Base-by-base conservation (phyloP, 2,113 vertebrate genomes). In the Actinemys pallida region DNA sequence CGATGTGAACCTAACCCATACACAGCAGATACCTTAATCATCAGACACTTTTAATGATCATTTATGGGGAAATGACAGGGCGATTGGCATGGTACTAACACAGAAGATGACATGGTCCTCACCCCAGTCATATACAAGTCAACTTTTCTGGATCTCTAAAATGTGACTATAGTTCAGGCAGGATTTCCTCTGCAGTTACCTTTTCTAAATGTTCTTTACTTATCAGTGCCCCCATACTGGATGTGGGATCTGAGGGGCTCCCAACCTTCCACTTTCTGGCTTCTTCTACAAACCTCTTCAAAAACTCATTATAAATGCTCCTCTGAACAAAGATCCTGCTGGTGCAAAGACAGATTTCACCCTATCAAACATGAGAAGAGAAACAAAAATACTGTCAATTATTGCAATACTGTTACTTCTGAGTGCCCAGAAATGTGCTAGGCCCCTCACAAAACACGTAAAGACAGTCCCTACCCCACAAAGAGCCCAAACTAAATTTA, bases 311-410 rank as follows among this genome's bases (percentile, higher is more conserved):
- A 94, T 99, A 99, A 97, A 99, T 98, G 57, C 98, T 98, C 84
- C 97, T 98, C 96, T 99, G 99, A 50, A 99, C 99, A 95, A 99
- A 99, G 95, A 99, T 99, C 95, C 99, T 99, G 95, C 99, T 99
- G 96, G 99, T 99, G 86, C 99, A 99, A 82, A 99, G 98, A 92
- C 99, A 99, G 96, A 99, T 99, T 95, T 99, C 99, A 76, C 99
- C 99, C 99, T 99, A 91, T 5, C 50, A 82, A 89, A 91, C 89
- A 91, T n/a, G 47, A 86, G 85, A 20, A 91, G 50, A 79, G 75
- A 4, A 45, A 83, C 27, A 45, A 35, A 1, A 62, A 27, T 72
- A 81, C 12, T 45, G 39, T 4, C 12, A 54, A 24, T 22, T 84
- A 50, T 89, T 39, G 31, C 27, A 72, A 4, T n/a, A 54, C 27